These are phyloP conservation scores for Artemia franciscana DNA, from an alignment of 1,140 invertebrate genomes.

Conservation along the genomic window DNA sequence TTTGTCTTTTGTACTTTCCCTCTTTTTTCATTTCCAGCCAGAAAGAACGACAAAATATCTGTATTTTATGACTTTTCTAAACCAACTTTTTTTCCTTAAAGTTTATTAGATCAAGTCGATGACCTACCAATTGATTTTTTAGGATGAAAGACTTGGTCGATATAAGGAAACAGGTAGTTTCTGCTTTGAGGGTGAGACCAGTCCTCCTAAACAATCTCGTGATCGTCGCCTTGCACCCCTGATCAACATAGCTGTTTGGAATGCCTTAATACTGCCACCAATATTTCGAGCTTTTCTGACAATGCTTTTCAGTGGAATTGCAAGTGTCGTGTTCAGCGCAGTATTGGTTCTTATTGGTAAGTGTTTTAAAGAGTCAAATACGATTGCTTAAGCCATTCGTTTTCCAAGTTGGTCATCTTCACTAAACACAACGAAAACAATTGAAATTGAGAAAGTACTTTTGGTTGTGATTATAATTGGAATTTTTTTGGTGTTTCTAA, in stretches of 20 bases:
- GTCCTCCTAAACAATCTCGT: conserved; percentile 1
- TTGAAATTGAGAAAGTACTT: too few relatives aligned
- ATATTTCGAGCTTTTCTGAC: conserved; percentile 1
- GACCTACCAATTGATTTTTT: not conserved
- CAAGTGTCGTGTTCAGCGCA: not conserved
- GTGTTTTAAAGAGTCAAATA: too few relatives aligned
- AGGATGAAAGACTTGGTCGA: conserved; percentile 6
- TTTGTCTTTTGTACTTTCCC: too few relatives aligned
- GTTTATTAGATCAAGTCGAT: not conserved
- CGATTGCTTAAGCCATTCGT: too few relatives aligned
- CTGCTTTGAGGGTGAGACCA: not conserved
- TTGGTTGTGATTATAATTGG: too few relatives aligned
- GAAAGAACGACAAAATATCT: too few relatives aligned
- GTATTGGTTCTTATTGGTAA: not conserved
- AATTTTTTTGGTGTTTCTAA: too few relatives aligned
- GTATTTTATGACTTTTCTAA: too few relatives aligned
- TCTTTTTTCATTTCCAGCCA: too few relatives aligned
- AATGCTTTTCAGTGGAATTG: not conserved
- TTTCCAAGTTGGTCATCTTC: too few relatives aligned
- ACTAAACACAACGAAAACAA: too few relatives aligned
- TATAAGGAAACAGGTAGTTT: conserved; percentile 4
- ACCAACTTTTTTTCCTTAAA: not conserved
- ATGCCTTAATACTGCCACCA: conserved; percentile 6
- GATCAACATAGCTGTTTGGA: conserved; percentile 2
- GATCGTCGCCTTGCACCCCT: conserved; percentile 3